Base-by-base conservation (phyloP, 2,797 vertebrate species). In the Xerus rutilus region DNA sequence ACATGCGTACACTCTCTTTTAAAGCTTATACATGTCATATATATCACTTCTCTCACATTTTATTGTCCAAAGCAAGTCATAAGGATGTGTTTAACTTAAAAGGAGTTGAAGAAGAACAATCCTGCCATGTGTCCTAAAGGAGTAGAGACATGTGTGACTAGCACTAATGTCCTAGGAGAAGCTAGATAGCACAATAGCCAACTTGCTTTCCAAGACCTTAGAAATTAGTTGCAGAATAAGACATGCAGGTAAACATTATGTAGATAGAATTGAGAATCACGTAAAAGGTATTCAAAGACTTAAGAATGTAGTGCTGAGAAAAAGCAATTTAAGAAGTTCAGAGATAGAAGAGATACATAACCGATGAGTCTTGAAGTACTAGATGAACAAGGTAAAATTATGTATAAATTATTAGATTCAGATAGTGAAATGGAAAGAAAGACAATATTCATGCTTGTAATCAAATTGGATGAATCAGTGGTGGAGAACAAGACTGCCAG, bases 71-170 rank as follows among this genome's bases (percentile, higher is more conserved):
- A 96, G 14, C 52, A 84, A 47, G 11, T 62, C 52, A 84, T 67
- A 94, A 89, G 17, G 5, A 3, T 25, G 14, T 95, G 15, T 15
- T 76, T 89, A 83, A 88, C 18, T 93, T 94, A 67, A 86, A 82
- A 91, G 25, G 6, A 3, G 62, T 39, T 83, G 54, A 93, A 81
- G 20, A 87, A 84, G 62, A 81, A 9, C 17, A 76, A 4, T 73
- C 6, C 12, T 20, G 39, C 49, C 30, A 43, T 15, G 52, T 47
- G 52, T 47, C 10, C 69, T 52, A 92, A 88, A 59, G 18, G 2
- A 18, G 1, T 14, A 93, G 49, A 86, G 59, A 2, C 57, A 13
- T 32, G 15, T 67, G 12, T 90, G 30, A 21, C 23, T 1, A 84
- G 15, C 32, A 28, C 57, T 81, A 52, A 76, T 7, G 57, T 21